Evolutionary conservation across 1,140 invertebrate genomes (phyloP), one percentile per base, ranked within the genome.

Genomic region (Helicoverpa armigera): DNA sequence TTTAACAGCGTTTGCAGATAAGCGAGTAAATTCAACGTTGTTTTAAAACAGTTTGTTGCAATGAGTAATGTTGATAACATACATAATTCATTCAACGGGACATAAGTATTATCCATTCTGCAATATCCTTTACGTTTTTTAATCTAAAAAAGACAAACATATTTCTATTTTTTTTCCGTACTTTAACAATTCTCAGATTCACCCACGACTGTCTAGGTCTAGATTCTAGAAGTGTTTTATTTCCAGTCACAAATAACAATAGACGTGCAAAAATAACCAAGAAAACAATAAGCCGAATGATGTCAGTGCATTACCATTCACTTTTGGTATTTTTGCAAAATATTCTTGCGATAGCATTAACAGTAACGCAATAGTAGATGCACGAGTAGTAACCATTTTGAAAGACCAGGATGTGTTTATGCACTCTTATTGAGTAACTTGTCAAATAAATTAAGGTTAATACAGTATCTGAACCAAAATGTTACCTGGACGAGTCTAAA

Each of bases 211-310:
- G 11, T 11, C 23, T 3, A 29, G 18, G 9, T 12, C 13, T 18
- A 9, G 35, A 13, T 29, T 65, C 43, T 67, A 12, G 31, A 67
- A 67, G 63, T 50, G 35, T 50, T 67, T 50, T 67, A 67, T 67
- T 50, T 48, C 12, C n/a, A 67, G 63, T 35, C 35, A n/a, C 63
- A 67, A 50, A 67, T 10, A 67, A 67, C 63, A 67, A 67, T 67
- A 12, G n/a, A 50, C 63, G 14, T 0, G 5, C 63, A 67, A 67
- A n/a, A 67, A 67, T 67, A 67, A 65, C 60, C 29, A 63, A 29
- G 12, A 10, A 63, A 13, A 29, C 29, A 63, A 63, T 63, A 63
- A 63, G 13, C 31, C 13, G 43, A 48, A 67, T 67, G 43, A 67
- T 18, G 63, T 67, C 63, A 48, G 35, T 16, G 48, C 43, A 16